Percentiles rank a stretch among this genome's conserved stretches.
Conservation (phyloP, 1,140 invertebrate genomes). For the Hycleus cichorii region DNA sequence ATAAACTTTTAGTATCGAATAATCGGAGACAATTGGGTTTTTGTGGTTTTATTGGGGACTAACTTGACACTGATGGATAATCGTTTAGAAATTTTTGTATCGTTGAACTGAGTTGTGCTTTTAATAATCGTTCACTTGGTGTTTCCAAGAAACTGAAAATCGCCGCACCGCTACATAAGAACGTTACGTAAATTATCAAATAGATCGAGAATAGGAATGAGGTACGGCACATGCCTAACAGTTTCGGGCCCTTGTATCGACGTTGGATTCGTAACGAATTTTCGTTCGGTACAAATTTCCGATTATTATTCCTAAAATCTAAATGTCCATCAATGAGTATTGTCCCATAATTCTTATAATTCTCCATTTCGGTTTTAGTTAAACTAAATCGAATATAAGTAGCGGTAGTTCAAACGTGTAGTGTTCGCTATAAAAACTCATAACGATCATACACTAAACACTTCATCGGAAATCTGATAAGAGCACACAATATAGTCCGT, state of each 20-base stretch:
- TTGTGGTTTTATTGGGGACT: constrained; percentile 3
- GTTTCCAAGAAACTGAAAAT: constrained; percentile 71
- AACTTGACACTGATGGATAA: constrained; percentile 51
- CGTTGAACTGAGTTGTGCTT: constrained; percentile 45
- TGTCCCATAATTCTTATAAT: constrained; percentile 2
- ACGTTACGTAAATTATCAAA: constrained; percentile 60
- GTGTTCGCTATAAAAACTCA: too few species aligned
- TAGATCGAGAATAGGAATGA: constrained; percentile 47
- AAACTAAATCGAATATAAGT: not conserved
- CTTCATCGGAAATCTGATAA: too few species aligned
- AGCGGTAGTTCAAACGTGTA: not conserved
- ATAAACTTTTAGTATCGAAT: constrained; percentile 12
- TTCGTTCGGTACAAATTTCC: not conserved
- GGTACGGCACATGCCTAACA: constrained; percentile 24
- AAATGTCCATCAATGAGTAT: not conserved
- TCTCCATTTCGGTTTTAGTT: not conserved
- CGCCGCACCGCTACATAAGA: constrained; percentile 63
- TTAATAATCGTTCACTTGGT: constrained; percentile 53
- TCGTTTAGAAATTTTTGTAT: constrained; percentile 50
- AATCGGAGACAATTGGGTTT: not conserved
- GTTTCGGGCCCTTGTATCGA: constrained; percentile 6
- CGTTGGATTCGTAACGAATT: not conserved
- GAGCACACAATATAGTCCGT: constrained; percentile 13
- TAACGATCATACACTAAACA: too few species aligned
- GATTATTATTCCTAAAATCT: not conserved